Base-by-base conservation (phyloP, 2,113 vertebrate species). In the Pseudopipra pipra region DNA sequence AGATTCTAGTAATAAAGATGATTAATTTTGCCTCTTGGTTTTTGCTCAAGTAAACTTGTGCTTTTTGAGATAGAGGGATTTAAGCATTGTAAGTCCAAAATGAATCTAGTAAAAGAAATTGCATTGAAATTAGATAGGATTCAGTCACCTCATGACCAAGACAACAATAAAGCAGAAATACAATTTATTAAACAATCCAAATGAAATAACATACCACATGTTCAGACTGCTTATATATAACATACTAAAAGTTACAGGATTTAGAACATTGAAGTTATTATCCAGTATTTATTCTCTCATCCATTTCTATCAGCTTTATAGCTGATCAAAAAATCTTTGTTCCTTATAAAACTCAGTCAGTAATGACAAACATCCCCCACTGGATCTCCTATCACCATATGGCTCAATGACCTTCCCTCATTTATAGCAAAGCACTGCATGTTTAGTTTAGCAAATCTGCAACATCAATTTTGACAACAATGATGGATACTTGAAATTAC, bases 401-500 rank as follows among this genome's bases (percentile, higher is more conserved):
- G 71, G 74, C 72, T 94, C 58, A 43, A 13, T 82, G 81, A 89
- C 89, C 89, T 85, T 91, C 21, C 51, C 54, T 73, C 73, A 85
- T 65, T 87, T 87, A 73, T 4, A 91, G 77, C 35, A 65, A 82
- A 78, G 58, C 25, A 31, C 15, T 63, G 47, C 59, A 76, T 27
- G 23, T 76, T 93, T 79, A 87, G 81, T 84, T 91, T 54, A 95
- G 65, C 62, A 93, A 85, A 93, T 87, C 1, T 58, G 28, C 56
- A 90, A 77, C 63, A 91, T 56, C 70, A 66, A 2, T 87, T 79
- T 73, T 85, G 94, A 91, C 44, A 91, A 78, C 58, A 71, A 67
- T 63, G 67, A 95, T 62, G 54, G 84, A 73, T 85, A 95, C 85
- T 62, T 91, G 71, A 91, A 96, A 90, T 91, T 61, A 91, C 84